Evolutionary conservation across 1,140 invertebrate genomes (phyloP).

Genomic region (Maconellicoccus hirsutus): DNA sequence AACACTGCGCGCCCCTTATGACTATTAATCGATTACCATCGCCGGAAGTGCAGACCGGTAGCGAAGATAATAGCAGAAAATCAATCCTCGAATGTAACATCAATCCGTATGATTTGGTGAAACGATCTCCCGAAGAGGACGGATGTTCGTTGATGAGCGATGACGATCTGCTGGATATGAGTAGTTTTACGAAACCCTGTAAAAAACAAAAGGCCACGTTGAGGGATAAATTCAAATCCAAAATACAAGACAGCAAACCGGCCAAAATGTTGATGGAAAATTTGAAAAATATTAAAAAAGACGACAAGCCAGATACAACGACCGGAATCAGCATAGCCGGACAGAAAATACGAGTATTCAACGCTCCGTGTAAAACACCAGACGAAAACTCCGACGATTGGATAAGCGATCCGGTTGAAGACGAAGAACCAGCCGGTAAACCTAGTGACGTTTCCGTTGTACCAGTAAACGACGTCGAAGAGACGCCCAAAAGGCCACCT

Average conservation of each 20-base stretch:
- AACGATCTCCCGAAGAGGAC: slow-evolving; percentile 30
- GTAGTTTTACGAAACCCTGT: not conserved
- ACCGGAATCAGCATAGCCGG: slow-evolving; percentile 38
- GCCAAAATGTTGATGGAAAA: not conserved
- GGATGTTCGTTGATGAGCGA: slow-evolving; percentile 28
- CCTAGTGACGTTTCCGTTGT: slow-evolving; percentile 3
- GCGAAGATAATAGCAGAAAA: slow-evolving; percentile 32
- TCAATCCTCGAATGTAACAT: slow-evolving; percentile 75
- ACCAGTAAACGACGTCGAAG: not conserved
- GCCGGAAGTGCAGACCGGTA: not conserved
- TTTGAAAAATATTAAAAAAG: not conserved
- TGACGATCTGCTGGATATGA: slow-evolving; percentile 30
- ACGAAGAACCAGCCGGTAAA: slow-evolving; percentile 5
- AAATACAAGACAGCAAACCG: slow-evolving; percentile 22
- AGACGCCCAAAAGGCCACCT: slow-evolving; percentile 18
- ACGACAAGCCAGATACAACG: slow-evolving; percentile 23
- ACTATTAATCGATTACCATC: slow-evolving; percentile 32
- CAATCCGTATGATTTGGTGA: slow-evolving; percentile 70
- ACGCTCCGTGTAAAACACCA: slow-evolving; percentile 33
- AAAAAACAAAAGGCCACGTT: slow-evolving; percentile 28
- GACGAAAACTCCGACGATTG: slow-evolving; percentile 11
- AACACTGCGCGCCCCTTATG: slow-evolving; percentile 32
- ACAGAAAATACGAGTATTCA: slow-evolving; percentile 38
- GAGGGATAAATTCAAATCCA: slow-evolving; percentile 24
- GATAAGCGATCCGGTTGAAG: slow-evolving; percentile 23